A percentile compares a stretch with the other conserved stretches of the same genome.
Conservation (phyloP, 2,113 vertebrate genomes). For the Rutilus rutilus region DNA sequence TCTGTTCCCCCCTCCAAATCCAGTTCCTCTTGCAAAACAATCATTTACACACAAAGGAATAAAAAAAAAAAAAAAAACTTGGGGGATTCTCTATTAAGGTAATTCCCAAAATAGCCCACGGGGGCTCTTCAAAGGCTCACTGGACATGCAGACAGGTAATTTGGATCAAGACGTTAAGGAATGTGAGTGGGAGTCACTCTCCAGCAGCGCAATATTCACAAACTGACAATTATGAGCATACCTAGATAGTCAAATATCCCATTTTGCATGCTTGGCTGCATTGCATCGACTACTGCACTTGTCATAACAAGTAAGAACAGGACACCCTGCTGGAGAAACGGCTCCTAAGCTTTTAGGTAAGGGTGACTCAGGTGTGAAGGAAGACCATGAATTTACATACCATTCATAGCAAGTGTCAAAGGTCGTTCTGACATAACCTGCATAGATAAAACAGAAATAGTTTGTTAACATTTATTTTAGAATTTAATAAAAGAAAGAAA, state of each 20-base stretch:
- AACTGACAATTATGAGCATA: slow-evolving; percentile 61
- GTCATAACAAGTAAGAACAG: slow-evolving; percentile 60
- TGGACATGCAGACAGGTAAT: slow-evolving; percentile 56
- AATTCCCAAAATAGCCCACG: not conserved
- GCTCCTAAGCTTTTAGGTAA: slow-evolving; percentile 13
- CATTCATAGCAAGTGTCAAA: slow-evolving; percentile 33
- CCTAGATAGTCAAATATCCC: slow-evolving; percentile 56
- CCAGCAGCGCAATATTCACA: slow-evolving; percentile 54
- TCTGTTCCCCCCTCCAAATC: slow-evolving; percentile 27
- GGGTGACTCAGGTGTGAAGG: slow-evolving; percentile 36
- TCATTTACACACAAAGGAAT: slow-evolving; percentile 44
- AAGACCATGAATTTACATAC: slow-evolving; percentile 46
- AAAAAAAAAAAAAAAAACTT: slow-evolving; percentile 24
- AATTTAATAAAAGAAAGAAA: not conserved
- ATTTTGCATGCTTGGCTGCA: slow-evolving; percentile 39
- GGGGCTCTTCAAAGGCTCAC: slow-evolving; percentile 29
- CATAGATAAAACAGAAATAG: slow-evolving; percentile 15
- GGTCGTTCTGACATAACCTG: slow-evolving; percentile 19
- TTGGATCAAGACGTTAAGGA: slow-evolving; percentile 50
- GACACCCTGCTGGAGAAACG: slow-evolving; percentile 38
- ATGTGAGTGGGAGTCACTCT: slow-evolving; percentile 54
- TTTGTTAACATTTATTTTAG: not conserved
- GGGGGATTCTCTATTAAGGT: slow-evolving; percentile 26
- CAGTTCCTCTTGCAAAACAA: slow-evolving; percentile 56
- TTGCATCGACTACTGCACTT: slow-evolving; percentile 45